Evolutionary conservation across 2,113 vertebrate species (phyloP).

Genomic region (Phalacrocorax carbo): DNA sequence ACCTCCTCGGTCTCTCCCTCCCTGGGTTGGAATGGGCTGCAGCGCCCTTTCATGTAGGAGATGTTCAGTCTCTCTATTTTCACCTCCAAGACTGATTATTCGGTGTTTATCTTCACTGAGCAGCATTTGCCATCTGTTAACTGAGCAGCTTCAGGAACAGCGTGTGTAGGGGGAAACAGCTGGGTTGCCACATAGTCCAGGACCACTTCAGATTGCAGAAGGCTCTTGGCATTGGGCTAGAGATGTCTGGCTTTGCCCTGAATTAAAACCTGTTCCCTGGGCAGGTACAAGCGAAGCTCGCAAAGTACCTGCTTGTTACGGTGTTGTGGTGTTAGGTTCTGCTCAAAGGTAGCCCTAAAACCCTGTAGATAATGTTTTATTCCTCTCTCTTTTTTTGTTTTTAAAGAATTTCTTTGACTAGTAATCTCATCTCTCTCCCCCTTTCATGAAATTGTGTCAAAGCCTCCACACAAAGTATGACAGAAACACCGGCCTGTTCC

Average conservation of each 20-base stretch:
- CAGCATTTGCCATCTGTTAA: conserved; percentile 1
- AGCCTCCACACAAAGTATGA: neutral
- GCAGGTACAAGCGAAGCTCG: neutral
- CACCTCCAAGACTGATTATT: neutral
- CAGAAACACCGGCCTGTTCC: neutral
- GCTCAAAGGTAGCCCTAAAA: neutral
- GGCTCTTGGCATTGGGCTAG: neutral
- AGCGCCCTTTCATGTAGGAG: neutral
- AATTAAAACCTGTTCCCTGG: neutral
- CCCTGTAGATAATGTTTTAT: neutral
- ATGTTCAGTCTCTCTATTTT: neutral
- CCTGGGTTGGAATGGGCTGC: neutral
- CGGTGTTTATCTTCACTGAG: conserved; percentile 11
- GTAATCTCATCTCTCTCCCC: neutral
- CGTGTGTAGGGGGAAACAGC: neutral
- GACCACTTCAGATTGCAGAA: neutral
- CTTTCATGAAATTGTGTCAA: neutral
- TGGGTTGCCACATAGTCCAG: neutral
- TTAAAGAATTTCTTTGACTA: neutral
- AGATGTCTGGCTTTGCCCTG: neutral
- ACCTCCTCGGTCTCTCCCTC: neutral
- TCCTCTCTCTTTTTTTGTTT: neutral
- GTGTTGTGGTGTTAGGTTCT: neutral
- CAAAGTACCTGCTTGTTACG: neutral
- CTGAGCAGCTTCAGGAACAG: neutral